These are phyloP conservation scores for Macroramphosus scolopax DNA, from an alignment of 2,797 vertebrate species.

Conservation along the genomic window DNA sequence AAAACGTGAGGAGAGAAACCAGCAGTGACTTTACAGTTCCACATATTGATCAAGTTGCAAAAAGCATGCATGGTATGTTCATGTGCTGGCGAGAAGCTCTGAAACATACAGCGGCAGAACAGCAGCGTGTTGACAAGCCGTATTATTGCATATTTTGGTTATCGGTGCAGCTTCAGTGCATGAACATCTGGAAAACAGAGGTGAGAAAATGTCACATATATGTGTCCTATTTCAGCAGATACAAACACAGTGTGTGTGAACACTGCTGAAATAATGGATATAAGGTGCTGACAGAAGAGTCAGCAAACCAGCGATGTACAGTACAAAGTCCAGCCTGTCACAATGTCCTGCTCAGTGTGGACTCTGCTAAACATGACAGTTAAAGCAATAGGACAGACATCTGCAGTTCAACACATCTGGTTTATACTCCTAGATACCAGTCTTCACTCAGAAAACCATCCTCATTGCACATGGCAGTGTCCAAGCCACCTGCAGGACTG, in stretches of 20 bases:
- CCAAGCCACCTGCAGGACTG: too few species aligned
- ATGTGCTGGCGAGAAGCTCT: slow-evolving; percentile 9
- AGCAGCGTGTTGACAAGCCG: background rate
- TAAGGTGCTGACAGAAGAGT: slow-evolving; percentile 13
- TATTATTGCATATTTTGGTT: slow-evolving; percentile 33
- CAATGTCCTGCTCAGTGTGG: slow-evolving; percentile 19
- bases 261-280: slow-evolving; percentile 8
- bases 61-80: background rate
- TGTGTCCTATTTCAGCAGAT: background rate
- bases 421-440: background rate
- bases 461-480: too few species aligned
- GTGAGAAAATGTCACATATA: background rate
- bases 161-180: slow-evolving; percentile 12
- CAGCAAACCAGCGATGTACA: too few species aligned
- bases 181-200: slow-evolving; percentile 4
- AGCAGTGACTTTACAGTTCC: slow-evolving; percentile 2
- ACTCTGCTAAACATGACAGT: slow-evolving; percentile 21
- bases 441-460: too few species aligned
- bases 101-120: too few species aligned
- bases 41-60: background rate
- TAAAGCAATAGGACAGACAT: slow-evolving; percentile 42
- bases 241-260: slow-evolving; percentile 5
- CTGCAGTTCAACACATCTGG: too few species aligned
- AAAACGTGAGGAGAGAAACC: background rate
- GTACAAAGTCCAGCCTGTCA: slow-evolving; percentile 8